A percentile compares a stretch with the other conserved stretches of the same genome.
Conservation (phyloP, 2,113 vertebrate genomes). For the Spilogale gracilis region DNA sequence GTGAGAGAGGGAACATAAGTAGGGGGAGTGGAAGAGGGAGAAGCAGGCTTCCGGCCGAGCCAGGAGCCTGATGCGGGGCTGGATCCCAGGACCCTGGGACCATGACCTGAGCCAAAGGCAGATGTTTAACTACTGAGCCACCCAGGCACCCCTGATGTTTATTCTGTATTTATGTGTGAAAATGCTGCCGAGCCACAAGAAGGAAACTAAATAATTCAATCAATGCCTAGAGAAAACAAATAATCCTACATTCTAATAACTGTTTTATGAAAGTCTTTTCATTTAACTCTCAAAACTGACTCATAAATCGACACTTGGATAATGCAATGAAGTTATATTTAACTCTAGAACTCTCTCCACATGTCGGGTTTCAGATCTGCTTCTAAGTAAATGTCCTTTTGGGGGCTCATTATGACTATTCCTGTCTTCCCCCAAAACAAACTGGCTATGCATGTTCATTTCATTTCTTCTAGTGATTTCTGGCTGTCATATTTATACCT, state of each 20-base stretch:
- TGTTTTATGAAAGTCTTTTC: conserved; percentile 70
- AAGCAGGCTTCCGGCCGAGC: too few species aligned
- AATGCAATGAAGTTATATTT: conserved; percentile 73
- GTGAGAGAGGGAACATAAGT: too few species aligned
- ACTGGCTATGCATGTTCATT: conserved; percentile 67
- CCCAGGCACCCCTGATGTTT: neutral
- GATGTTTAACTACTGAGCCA: too few species aligned
- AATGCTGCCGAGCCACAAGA: neutral
- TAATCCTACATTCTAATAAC: conserved; percentile 59
- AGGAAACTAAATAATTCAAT: conserved; percentile 66
- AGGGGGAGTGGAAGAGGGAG: too few species aligned
- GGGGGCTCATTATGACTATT: conserved; percentile 62
- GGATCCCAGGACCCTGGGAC: too few species aligned
- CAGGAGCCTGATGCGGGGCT: too few species aligned
- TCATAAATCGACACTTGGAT: conserved; percentile 61
- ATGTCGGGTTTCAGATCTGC: conserved; percentile 69
- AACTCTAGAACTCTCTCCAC: conserved; percentile 51
- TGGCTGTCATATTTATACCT: conserved; percentile 73
- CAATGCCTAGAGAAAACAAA: conserved; percentile 45
- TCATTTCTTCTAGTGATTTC: conserved; percentile 68
- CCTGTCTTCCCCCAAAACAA: conserved; percentile 75
- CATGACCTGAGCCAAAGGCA: too few species aligned
- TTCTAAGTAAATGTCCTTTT: conserved; percentile 73
- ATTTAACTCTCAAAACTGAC: conserved; percentile 72
- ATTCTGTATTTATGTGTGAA: conserved; percentile 33